Base-by-base conservation (phyloP, 2,113 vertebrate genomes). In the Cynoglossus semilaevis region DNA sequence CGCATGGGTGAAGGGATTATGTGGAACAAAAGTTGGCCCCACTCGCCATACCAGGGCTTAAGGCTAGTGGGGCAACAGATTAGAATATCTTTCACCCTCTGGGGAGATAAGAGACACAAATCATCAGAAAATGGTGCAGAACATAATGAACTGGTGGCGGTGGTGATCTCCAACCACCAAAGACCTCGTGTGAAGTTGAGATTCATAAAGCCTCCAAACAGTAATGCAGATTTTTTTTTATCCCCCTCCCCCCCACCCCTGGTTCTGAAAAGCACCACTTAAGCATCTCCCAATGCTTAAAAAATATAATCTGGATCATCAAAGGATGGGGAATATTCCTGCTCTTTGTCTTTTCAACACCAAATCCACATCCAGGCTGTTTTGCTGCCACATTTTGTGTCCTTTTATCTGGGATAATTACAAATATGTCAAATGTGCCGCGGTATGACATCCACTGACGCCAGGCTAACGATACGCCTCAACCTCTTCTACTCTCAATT, bases 1-100 rank as follows among this genome's bases (percentile, higher is more conserved):
- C 53, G 60, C 81, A 37, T 63, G 80, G 79, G 72, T 60, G 74
- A 71, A 53, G 73, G 90, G 89, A 89, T 91, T 91, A 92, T 41
- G 61, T 18, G 63, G 78, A 87, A 91, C 87, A 90, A 88, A 88
- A 89, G 86, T 88, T 84, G 81, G 75, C 81, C 67, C 81, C 81
- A 52, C 55, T 78, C 67, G 49, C 80, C 82, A 72, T 60, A 87
- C 82, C 74, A 84, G 61, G 29, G 87, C 70, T 88, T 88, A 87
- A 81, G 79, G 77, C 76, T 81, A 58, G 65, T 83, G 78, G 76
- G 72, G 72, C 57, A 69, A 73, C 77, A 87, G 87, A 89, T 87
- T 85, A 89, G 79, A 88, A 85, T 82, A 88, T 84, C 70, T 74
- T 60, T 73, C 74, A 71, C 76, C 82, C 83, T 80, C 62, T 76